Evolutionary conservation across 2,113 vertebrate genomes (phyloP), one percentile per base, ranked within the genome.

Genomic region (Lasiurus cinereus): DNA sequence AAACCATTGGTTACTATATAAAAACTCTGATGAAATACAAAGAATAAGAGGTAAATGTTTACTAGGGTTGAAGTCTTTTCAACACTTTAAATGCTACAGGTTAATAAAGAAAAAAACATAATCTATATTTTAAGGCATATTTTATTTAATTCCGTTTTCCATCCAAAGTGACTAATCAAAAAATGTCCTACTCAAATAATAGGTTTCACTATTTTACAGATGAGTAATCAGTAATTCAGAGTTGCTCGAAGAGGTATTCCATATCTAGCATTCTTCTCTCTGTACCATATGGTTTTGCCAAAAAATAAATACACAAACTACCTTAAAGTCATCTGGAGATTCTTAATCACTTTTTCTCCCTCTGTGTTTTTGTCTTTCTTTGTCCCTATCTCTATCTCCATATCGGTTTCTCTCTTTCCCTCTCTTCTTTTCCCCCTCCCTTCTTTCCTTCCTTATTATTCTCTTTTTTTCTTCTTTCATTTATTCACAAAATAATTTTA

Each of bases 401-500:
- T 27, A 62, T 62, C 29, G 16, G 19, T n/a, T 64, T 12, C 15
- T 77, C 4, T 73, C 8, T 36, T 27, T 22, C 5, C 18, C 5
- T 13, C 21, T 3, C 14, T 43, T 1, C 6, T 5, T 54, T 11
- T 2, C 4, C 22, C 2, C 15, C 18, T 66, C 9, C 22, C 13
- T 56, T 64, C 9, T 9, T 39, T 54, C 16, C 7, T 15, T 13
- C 4, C 50, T 84, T 31, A 15, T 69, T 69, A 18, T 69, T 36
- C n/a, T 33, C 66, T 69, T 69, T n/a, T 0, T 29, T 11, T 50
- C 24, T 24, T 18, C 1, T 39, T 12, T 64, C 9, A 46, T 67
- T 93, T 62, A 54, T 54, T 91, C 19, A 48, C 56, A 31, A 76
- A 85, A 62, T 11, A 70, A 52, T 73, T 90, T 92, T 83, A 74